These are phyloP conservation scores for Gracilinanus agilis DNA, from an alignment of 2,113 vertebrate genomes.

Conservation along the genomic window DNA sequence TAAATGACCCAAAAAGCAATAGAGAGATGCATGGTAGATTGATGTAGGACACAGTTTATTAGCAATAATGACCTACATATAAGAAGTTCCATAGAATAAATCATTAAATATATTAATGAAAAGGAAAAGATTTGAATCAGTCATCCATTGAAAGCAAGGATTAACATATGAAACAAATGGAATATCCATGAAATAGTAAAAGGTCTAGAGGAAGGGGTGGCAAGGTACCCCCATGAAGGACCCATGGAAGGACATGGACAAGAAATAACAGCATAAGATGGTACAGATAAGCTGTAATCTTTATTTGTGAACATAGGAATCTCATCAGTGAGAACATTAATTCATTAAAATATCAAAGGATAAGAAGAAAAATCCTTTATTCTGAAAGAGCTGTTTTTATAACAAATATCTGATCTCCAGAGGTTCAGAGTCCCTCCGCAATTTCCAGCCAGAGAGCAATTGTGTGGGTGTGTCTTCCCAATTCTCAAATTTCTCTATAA, in stretches of 20 bases:
- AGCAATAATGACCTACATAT: not conserved
- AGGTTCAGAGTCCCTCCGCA: slow-evolving; percentile 20
- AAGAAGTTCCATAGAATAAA: not conserved
- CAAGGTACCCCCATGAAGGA: not conserved
- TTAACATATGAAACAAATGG: not conserved
- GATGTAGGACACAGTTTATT: not conserved
- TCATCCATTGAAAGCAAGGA: not conserved
- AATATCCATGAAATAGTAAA: not conserved
- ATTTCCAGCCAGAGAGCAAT: not conserved
- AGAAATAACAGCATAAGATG: not conserved
- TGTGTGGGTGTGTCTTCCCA: not conserved
- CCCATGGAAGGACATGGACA: not conserved
- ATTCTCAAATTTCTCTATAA: slow-evolving; percentile 1
- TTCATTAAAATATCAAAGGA: not conserved
- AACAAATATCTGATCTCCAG: not conserved
- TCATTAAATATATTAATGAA: not conserved
- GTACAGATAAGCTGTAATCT: not conserved
- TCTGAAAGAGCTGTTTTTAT: not conserved
- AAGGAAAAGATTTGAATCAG: not conserved
- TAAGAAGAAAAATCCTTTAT: slow-evolving; percentile 1
- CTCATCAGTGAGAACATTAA: not conserved
- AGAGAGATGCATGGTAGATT: not conserved
- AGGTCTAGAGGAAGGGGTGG: not conserved
- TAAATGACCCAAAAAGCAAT: not conserved
- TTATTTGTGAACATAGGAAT: not conserved